Conservation (phyloP, 2,797 vertebrate genomes). For the Fundulus diaphanus region DNA sequence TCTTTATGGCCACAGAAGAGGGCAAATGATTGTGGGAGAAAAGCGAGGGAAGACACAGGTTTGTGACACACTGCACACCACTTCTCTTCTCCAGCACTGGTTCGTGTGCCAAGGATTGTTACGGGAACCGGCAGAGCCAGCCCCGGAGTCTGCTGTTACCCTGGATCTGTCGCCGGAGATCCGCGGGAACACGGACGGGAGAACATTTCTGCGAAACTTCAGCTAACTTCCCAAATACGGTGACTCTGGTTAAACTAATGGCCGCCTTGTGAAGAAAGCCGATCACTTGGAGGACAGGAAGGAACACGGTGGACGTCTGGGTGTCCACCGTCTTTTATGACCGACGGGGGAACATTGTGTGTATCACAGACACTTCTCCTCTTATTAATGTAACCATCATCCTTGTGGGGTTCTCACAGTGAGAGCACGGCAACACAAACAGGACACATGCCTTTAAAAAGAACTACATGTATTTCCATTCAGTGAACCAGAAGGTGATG, state of each 20-base stretch:
- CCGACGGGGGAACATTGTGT: neutral
- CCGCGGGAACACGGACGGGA: slow-evolving; percentile 8
- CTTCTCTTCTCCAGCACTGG: neutral
- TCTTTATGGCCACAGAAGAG: slow-evolving; percentile 9
- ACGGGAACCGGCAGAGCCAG: neutral
- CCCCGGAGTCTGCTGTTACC: slow-evolving; percentile 1
- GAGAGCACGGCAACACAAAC: neutral
- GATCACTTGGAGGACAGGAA: slow-evolving; percentile 6
- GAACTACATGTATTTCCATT: neutral
- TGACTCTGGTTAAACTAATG: neutral
- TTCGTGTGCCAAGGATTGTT: slow-evolving; percentile 12
- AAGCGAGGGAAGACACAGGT: slow-evolving; percentile 20
- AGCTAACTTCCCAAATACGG: slow-evolving; percentile 11
- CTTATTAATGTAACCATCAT: neutral
- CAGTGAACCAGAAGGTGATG: neutral
- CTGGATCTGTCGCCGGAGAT: slow-evolving; percentile 14
- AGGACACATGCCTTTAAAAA: neutral
- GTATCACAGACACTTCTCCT: slow-evolving; percentile 6
- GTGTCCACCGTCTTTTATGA: neutral
- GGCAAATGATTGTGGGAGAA: neutral
- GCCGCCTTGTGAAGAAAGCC: neutral
- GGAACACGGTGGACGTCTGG: slow-evolving; percentile 4
- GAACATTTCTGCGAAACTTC: neutral
- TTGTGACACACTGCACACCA: slow-evolving; percentile 9
- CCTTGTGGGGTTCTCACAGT: slow-evolving; percentile 8